A percentile compares a stretch with the other conserved stretches of the same genome.
phyloP scores from a whole-genome alignment of 2,113 vertebrate genomes.

The Vombatus ursinus region DNA sequence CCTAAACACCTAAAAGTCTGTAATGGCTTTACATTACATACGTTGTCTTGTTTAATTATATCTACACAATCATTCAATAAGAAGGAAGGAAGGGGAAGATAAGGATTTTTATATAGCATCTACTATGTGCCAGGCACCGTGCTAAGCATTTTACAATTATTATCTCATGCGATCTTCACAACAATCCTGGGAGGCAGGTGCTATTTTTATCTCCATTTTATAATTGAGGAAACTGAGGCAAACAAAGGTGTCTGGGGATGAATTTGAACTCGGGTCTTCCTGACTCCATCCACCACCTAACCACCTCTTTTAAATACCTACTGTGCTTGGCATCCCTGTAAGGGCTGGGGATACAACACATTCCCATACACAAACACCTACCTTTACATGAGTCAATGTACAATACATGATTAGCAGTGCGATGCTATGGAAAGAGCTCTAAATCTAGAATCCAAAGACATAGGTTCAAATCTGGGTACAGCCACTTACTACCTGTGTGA shows the following conservation, averaged over 20 bases:
- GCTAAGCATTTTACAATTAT: neutral
- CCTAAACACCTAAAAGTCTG: neutral
- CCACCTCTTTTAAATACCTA: neutral
- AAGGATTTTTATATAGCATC: neutral
- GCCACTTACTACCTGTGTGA: neutral
- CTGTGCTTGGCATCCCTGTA: neutral
- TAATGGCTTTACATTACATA: neutral
- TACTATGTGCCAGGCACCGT: neutral
- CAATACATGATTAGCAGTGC: neutral
- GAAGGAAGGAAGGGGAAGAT: neutral
- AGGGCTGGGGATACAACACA: neutral
- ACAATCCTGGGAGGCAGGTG: neutral
- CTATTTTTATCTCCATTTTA: neutral
- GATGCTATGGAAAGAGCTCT: neutral
- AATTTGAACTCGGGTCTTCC: neutral
- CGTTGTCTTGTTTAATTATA: neutral
- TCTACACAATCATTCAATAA: neutral
- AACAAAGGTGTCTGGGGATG: neutral
- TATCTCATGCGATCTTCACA: neutral
- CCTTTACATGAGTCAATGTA: neutral
- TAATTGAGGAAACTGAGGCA: neutral
- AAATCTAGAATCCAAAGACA: neutral
- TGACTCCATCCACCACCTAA: neutral
- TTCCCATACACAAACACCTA: neutral
- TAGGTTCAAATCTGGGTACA: neutral